Base-by-base conservation (phyloP, 2,797 vertebrate genomes). In the Lithobates sylvaticus region DNA sequence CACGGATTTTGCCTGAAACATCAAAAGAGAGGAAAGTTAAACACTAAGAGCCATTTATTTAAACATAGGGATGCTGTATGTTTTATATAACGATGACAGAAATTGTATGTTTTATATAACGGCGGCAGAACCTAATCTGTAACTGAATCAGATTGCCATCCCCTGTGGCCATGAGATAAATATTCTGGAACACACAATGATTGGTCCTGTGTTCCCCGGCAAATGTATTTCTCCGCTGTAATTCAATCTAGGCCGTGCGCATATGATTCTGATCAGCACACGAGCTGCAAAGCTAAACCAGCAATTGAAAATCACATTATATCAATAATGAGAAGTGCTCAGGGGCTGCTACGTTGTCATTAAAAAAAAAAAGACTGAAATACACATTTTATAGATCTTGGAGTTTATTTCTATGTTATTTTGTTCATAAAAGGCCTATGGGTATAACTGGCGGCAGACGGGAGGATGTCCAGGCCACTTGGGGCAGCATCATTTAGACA, bases 1-100 rank as follows among this genome's bases (percentile, higher is more conserved):
- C 97, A 99, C 47, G 92, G 90, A 90, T 99, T 99, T 84, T 92
- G 89, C 88, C 97, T 98, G 74, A 68, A 68, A 80, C 23, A 65
- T 65, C 8, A 79, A 74, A 80, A 64, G 26, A 34, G 29, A 73
- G 42, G 58, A 71, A 4, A 27, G 75, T 42, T 71, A 71, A 54
- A 69, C n/a, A 34, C 69, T 13, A 32, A 27, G 26, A 32, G 21
- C 47, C 58, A 74, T n/a, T 26, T 67, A 83, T 68, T 50, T 34
- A 42, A 65, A 50, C 42, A 47, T 29, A 3, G 26, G 39, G 21
- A 61, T 32, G 50, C 32, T 23, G 65, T 29, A 68, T 61, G 68
- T 18, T 73, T 73, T 73, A 39, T 27, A 64, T 76, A 74, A 74
- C 42, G 39, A 74, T 74, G 72, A 74, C 72, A 74, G 72, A 47